Base-by-base conservation (phyloP, 2,113 vertebrate species). In the Ramphastos sulfuratus region DNA sequence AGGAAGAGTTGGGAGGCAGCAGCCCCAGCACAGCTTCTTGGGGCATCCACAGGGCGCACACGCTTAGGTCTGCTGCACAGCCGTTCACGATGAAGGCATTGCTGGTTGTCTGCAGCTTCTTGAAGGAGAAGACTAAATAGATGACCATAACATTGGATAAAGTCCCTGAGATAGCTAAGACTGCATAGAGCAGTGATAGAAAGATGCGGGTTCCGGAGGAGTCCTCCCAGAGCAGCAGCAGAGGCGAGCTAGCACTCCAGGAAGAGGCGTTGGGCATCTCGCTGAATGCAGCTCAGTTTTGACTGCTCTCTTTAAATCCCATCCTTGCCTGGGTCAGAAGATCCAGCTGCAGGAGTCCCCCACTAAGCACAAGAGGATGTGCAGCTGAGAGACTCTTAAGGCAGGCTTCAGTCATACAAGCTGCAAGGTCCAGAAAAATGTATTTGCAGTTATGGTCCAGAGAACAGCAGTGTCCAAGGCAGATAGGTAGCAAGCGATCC, bases 51-150 rank as follows among this genome's bases (percentile, higher is more conserved):
- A 98, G 97, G 35, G 98, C 98, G 13, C 98, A 99, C 69, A 99
- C 98, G 44, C 98, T 97, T 21, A 99, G 97, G 95, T 99, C 98
- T 1, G 98, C 98, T 4, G 98, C 97, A 6, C 98, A 98, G 61
- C 98, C 98, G 58, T 98, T 99, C 55, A 98, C 98, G 2, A 99
- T 98, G 96, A 99, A 99, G 60, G 98, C 98, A 75, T 99, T 99
- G 90, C 98, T 99, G 82, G 98, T 98, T 9, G 98, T 98, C 92
- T 98, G 98, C 83, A 99, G 98, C 96, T 98, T 98, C 60, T 98
- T 98, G 97, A 98, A 98, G 91, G 98, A 98, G 58, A 98, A 97
- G 63, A 98, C 98, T 66, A 98, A 96, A 60, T 98, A 98, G 91
- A 99, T 98, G 87, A 99, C 98, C 97, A 98, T 96, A 75, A 98